These are phyloP conservation scores for Ceyx margarethae DNA, from an alignment of 2,113 vertebrate genomes.

Conservation along the genomic window DNA sequence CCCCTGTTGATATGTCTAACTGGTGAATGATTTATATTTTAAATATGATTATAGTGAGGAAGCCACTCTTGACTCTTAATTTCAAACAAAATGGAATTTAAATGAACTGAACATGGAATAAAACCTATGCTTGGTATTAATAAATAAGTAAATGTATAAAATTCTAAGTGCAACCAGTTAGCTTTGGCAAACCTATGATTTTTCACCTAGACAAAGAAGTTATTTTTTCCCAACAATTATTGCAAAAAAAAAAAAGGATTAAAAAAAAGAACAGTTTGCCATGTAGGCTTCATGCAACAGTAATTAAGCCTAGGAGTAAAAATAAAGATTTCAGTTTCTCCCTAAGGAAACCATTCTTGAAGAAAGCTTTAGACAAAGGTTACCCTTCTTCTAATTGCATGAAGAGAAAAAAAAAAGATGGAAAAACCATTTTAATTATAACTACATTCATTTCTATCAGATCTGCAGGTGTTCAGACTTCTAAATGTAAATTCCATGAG, in stretches of 20 bases:
- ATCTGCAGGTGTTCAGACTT: constrained; percentile 28
- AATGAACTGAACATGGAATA: not conserved
- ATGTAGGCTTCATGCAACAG: not conserved
- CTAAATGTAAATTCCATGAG: constrained; percentile 44
- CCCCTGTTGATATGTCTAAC: not conserved
- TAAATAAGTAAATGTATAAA: too few species aligned
- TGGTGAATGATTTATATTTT: not conserved
- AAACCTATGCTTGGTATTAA: not conserved
- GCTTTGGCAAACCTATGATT: not conserved
- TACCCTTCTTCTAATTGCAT: constrained; percentile 22
- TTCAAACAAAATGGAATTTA: not conserved
- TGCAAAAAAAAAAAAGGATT: not conserved
- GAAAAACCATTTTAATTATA: constrained; percentile 56
- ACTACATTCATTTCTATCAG: constrained; percentile 39
- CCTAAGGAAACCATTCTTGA: constrained; percentile 14
- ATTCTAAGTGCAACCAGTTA: not conserved
- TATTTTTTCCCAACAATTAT: not conserved
- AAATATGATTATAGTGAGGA: not conserved
- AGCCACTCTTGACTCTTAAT: not conserved
- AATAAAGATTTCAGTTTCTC: not conserved
- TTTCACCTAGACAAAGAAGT: not conserved
- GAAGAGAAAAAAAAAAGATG: not conserved
- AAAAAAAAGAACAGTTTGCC: not conserved
- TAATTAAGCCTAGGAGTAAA: constrained; percentile 41
- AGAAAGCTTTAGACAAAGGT: constrained; percentile 17